phyloP scores from a whole-genome alignment of 2,113 vertebrate genomes.

The Pimephales promelas region DNA sequence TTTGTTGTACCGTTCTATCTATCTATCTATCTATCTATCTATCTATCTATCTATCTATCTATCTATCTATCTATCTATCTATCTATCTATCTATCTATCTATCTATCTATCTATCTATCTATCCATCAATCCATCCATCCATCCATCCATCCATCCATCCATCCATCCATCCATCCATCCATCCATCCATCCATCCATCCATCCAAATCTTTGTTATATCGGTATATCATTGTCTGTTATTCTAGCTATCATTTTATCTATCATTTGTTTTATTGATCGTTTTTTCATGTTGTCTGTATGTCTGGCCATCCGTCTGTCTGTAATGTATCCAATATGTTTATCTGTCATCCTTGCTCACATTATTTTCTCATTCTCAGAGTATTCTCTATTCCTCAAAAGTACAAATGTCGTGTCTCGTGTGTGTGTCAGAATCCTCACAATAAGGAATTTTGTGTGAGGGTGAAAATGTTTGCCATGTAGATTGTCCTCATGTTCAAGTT shows the following conservation, averaged over 20 bases:
- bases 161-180: background rate
- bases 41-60: too few relatives aligned
- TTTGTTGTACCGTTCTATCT: too few relatives aligned
- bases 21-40: background rate
- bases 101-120: background rate
- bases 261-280: background rate
- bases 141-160: background rate
- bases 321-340: background rate
- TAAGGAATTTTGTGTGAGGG: too few relatives aligned
- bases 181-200: background rate
- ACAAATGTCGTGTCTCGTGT: slow-evolving; percentile 22
- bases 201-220: background rate
- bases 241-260: background rate
- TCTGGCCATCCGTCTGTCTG: background rate
- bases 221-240: background rate
- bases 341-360: background rate
- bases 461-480: too few relatives aligned
- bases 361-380: slow-evolving; percentile 8
- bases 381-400: background rate
- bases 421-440: background rate
- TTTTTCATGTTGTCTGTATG: background rate
- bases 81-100: background rate
- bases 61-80: too few relatives aligned
- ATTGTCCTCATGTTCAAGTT: too few relatives aligned
- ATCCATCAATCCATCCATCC: background rate